A percentile compares a stretch with the other conserved stretches of the same genome.
phyloP scores from a whole-genome alignment of 92 coral and sea anemone species.

The Blastomussa wellsi region DNA sequence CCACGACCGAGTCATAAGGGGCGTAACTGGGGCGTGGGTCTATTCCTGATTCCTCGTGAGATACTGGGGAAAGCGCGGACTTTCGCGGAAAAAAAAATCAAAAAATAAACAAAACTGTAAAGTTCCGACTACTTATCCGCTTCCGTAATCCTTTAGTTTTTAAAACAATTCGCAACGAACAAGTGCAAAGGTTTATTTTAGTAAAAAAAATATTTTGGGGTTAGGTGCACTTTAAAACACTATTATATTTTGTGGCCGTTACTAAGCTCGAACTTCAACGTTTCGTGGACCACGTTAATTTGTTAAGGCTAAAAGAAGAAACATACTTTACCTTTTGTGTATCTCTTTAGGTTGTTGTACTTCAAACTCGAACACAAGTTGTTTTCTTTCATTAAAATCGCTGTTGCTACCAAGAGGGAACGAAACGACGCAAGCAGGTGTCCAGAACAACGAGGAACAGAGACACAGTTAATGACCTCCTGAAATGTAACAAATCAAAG shows the following conservation, averaged over 20 bases:
- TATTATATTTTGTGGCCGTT: not conserved
- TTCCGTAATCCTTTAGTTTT: no score
- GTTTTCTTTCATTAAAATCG: not conserved
- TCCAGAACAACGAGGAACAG: not conserved
- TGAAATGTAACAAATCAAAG: not conserved
- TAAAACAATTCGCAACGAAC: no score
- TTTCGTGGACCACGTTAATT: not conserved
- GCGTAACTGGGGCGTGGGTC: no score
- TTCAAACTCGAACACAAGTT: not conserved
- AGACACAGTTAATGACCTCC: constrained; percentile 11
- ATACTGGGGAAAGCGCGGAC: no score
- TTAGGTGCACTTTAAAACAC: no score
- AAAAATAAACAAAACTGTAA: no score
- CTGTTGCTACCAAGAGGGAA: not conserved
- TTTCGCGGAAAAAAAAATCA: no score
- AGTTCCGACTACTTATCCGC: no score
- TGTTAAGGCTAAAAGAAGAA: not conserved
- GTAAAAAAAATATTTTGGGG: no score
- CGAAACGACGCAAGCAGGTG: constrained; percentile 7
- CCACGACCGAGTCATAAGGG: no score
- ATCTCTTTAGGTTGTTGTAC: not conserved
- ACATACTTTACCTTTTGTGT: not conserved
- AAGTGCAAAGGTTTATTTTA: no score
- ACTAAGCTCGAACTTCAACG: not conserved
- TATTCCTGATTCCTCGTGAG: no score